Percentiles rank a stretch among this genome's conserved stretches.
Evolutionary conservation across 1,140 invertebrate genomes (phyloP).

Genomic region (Rhyzopertha dominica): DNA sequence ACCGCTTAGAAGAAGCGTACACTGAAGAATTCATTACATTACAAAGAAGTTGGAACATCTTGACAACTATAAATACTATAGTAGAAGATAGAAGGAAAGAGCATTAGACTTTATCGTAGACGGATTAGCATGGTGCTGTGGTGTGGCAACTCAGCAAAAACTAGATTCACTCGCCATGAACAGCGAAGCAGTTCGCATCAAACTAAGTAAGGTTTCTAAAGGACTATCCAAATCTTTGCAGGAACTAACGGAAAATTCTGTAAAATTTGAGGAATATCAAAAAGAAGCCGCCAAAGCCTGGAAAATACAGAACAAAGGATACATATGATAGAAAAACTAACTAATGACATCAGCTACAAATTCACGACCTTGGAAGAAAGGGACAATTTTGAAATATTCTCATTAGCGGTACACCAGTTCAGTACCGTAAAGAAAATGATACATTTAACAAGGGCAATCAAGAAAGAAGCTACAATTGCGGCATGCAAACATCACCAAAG

Average conservation of each 20-base stretch:
- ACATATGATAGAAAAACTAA: background rate
- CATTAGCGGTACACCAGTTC: too few species aligned
- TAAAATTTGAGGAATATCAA: conserved; percentile 1
- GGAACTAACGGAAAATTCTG: background rate
- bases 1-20: too few species aligned
- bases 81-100: too few species aligned
- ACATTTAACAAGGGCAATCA: background rate
- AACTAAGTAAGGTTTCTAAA: background rate
- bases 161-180: conserved; percentile 6
- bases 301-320: conserved; percentile 4
- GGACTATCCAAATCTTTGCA: conserved; percentile 3
- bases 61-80: too few species aligned
- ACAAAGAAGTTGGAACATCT: too few species aligned
- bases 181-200: background rate
- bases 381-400: background rate
- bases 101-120: conserved; percentile 12
- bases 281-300: background rate
- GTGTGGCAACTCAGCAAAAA: conserved; percentile 12
- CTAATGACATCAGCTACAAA: background rate
- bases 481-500: conserved; percentile 14
- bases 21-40: too few species aligned
- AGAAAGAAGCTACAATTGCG: background rate
- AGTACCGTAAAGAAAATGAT: background rate
- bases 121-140: conserved; percentile 10
- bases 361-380: background rate